Conservation (phyloP, 2,888 invertebrate genomes). For the Leucoptera coffeella region DNA sequence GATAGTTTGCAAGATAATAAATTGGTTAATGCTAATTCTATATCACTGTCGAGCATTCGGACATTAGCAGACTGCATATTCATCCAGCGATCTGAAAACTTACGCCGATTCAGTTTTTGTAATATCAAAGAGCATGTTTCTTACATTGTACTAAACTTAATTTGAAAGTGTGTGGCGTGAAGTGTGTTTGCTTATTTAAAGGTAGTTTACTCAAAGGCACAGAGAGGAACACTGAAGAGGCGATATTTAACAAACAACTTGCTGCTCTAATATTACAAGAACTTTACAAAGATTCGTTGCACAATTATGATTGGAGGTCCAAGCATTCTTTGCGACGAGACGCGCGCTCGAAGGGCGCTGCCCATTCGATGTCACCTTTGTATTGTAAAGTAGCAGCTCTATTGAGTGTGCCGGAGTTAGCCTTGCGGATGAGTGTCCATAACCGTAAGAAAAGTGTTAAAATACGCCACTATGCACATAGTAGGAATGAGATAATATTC, state of each 20-base stretch:
- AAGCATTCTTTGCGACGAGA: slow-evolving; percentile 43
- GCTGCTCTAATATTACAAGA: slow-evolving; percentile 53
- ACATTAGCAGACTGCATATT: slow-evolving; percentile 44
- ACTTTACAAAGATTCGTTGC: slow-evolving; percentile 53
- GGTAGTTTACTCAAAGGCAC: too few relatives aligned
- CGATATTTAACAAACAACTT: too few relatives aligned
- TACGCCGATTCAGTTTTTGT: slow-evolving; percentile 43
- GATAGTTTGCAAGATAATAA: slow-evolving; percentile 2
- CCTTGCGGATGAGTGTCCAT: slow-evolving; percentile 33
- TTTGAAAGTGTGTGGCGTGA: too few relatives aligned
- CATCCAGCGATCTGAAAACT: slow-evolving; percentile 46
- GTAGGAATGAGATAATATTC: slow-evolving; percentile 49
- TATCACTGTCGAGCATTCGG: slow-evolving; percentile 42
- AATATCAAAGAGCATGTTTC: slow-evolving; percentile 52
- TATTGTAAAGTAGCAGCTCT: slow-evolving; percentile 20
- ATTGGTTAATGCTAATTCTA: slow-evolving; percentile 39
- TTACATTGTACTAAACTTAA: too few relatives aligned
- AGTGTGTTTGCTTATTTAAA: too few relatives aligned
- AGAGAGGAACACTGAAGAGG: too few relatives aligned
- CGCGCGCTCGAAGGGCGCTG: slow-evolving; percentile 32
- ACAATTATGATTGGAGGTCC: slow-evolving; percentile 51
- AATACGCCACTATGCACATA: slow-evolving; percentile 48
- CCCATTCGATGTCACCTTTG: slow-evolving; percentile 50
- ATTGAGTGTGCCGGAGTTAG: slow-evolving; percentile 17
- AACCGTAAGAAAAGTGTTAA: slow-evolving; percentile 45